A percentile compares a stretch with the other conserved stretches of the same genome.
These are phyloP conservation scores for Premnoplex brunnescens DNA, from an alignment of 2,797 vertebrate genomes.

Conservation along the genomic window DNA sequence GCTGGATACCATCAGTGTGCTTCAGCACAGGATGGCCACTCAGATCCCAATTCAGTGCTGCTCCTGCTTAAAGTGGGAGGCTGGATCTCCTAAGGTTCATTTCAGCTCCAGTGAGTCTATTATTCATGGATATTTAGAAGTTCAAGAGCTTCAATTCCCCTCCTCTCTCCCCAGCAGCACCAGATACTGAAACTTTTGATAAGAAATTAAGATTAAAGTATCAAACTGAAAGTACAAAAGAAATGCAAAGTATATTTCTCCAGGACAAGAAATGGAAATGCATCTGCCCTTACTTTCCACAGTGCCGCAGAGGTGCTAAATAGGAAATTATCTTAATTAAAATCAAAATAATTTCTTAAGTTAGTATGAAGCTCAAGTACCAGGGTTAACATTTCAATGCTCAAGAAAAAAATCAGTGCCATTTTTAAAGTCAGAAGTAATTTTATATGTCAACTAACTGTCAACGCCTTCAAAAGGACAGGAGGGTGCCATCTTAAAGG, in stretches of 20 bases:
- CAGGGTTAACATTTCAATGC: constrained; percentile 13
- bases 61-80: neutral
- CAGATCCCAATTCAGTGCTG: neutral
- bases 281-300: neutral
- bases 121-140: constrained; percentile 28
- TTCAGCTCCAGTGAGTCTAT: neutral
- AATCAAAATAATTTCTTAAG: constrained; percentile 46
- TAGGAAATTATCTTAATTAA: constrained; percentile 56
- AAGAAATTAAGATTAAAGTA: constrained; percentile 30
- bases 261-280: neutral
- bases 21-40: neutral
- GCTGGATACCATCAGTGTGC: neutral
- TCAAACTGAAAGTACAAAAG: constrained; percentile 13
- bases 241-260: constrained; percentile 35
- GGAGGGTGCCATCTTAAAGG: neutral
- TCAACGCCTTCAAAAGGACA: neutral
- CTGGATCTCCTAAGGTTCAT: neutral
- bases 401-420: neutral
- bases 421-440: neutral
- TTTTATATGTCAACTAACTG: neutral
- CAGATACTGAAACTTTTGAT: constrained; percentile 13
- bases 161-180: neutral
- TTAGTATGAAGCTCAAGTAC: neutral
- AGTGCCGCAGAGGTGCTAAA: constrained; percentile 4
- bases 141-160: constrained; percentile 11